phyloP scores from a whole-genome alignment of 2,797 vertebrate genomes.

The Gambusia yucatana region DNA sequence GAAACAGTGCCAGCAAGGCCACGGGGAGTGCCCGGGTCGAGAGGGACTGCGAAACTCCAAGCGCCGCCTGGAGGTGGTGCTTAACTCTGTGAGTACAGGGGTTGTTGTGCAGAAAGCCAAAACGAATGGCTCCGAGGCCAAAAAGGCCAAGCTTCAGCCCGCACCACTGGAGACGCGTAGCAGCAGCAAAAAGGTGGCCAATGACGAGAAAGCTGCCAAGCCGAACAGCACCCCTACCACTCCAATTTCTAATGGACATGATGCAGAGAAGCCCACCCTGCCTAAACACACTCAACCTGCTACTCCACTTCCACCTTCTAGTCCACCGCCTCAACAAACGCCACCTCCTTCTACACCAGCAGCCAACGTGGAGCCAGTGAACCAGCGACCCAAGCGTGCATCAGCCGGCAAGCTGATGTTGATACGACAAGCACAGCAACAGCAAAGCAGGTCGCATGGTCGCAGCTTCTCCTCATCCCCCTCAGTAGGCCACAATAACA shows the following conservation, averaged over 20 bases:
- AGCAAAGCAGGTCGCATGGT: constrained; percentile 77
- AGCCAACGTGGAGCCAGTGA: constrained; percentile 84
- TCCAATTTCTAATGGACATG: constrained; percentile 86
- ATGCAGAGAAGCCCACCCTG: constrained; percentile 84
- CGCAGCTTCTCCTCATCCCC: constrained; percentile 86
- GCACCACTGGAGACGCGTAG: constrained; percentile 86
- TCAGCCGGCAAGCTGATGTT: constrained; percentile 90
- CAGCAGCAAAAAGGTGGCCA: constrained; percentile 87
- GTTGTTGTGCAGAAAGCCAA: constrained; percentile 82
- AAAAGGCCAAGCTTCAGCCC: constrained; percentile 88
- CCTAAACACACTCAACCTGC: constrained; percentile 59
- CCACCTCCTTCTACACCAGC: constrained; percentile 69
- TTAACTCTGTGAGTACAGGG: constrained; percentile 69
- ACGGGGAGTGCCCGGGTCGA: constrained; percentile 84
- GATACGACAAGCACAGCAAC: constrained; percentile 95
- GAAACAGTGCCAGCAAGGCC: constrained; percentile 87
- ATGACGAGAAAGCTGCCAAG: constrained; percentile 78
- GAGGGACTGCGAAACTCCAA: constrained; percentile 97
- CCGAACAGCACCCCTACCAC: constrained; percentile 48
- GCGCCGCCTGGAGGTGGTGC: constrained; percentile 89
- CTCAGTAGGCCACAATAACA: constrained; percentile 86
- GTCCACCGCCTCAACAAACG: constrained; percentile 58
- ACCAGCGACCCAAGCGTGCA: constrained; percentile 92
- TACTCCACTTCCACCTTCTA: constrained; percentile 52
- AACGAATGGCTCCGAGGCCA: constrained; percentile 85